Base-by-base conservation (phyloP, 2,113 vertebrate species). In the Sapajus apella region DNA sequence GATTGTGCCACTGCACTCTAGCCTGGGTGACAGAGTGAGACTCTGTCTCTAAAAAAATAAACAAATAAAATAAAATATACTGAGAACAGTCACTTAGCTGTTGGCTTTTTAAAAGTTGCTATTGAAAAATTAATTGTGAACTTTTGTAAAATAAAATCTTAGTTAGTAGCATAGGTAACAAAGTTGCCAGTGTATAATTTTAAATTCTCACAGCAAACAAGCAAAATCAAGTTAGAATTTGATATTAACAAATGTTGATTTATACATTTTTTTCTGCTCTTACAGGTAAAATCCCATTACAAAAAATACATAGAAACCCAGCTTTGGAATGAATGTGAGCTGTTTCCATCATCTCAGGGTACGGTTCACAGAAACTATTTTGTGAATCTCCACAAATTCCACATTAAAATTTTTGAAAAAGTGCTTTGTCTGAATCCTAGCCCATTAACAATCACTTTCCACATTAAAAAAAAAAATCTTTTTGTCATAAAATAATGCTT, bases 181-280 rank as follows among this genome's bases (percentile, higher is more conserved):
- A 70, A 56, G 55, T 88, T 92, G 80, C 66, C 12, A 96, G 91
- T 90, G 61, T 96, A 55, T 66, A 56, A 87, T 91, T 96, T 93
- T 52, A 90, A 88, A 92, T 80, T 97, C 77, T 97, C 97, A 98
- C 94, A 94, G 97, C 98, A 98, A 97, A 98, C 97, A 98, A 97
- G 98, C 98, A 98, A 97, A 97, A 97, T 96, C 86, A 91, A 95
- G 96, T 98, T 97, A 98, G 98, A 93, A 91, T 97, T 87, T 94
- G 58, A 56, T 76, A 94, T 88, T 94, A 87, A 96, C 87, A 70
- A 91, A 66, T 89, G 37, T 30, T 93, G 96, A 97, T 92, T 96
- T 83, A 86, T 32, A 93, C 35, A 58, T 64, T n/a, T 81, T 25
- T n/a, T 89, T 75, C 96, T 66, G 52, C 47, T 97, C 79, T 96